A percentile compares a stretch with the other conserved stretches of the same genome.
phyloP scores from a whole-genome alignment of 2,888 invertebrate genomes.

The Oithona nana region DNA sequence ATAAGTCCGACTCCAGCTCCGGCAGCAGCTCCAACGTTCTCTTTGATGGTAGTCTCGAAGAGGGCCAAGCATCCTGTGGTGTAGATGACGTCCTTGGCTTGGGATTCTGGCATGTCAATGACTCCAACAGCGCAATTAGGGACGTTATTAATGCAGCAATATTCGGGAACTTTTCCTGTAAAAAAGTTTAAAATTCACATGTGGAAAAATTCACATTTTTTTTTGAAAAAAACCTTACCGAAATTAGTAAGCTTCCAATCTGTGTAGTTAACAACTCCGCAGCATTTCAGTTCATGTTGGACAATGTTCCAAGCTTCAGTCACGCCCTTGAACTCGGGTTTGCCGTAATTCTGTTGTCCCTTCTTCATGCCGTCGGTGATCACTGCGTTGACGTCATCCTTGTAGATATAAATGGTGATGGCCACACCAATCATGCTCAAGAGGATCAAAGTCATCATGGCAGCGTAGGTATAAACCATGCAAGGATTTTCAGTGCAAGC shows the following conservation, averaged over 20 bases:
- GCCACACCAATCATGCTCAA: not conserved
- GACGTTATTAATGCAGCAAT: constrained; percentile 19
- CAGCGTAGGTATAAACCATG: constrained; percentile 11
- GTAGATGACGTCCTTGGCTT: constrained; percentile 17
- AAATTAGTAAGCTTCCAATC: constrained; percentile 20
- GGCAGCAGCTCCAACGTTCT: not conserved
- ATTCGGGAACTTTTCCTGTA: constrained; percentile 21
- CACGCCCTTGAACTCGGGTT: not conserved
- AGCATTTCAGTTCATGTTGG: constrained; percentile 19
- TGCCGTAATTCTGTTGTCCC: constrained; percentile 5
- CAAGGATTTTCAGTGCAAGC: constrained; percentile 11
- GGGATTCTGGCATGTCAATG: constrained; percentile 1
- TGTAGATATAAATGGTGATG: constrained; percentile 3
- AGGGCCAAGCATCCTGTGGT: constrained; percentile 15
- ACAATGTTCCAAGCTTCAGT: constrained; percentile 8
- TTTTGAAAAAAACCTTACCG: no score
- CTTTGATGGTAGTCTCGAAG: not conserved
- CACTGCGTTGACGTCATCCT: constrained; percentile 4
- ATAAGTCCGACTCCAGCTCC: constrained; percentile 5
- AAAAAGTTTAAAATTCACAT: no score
- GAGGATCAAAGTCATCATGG: not conserved
- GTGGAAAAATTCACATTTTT: no score
- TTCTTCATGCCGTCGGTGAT: not conserved
- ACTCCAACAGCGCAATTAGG: constrained; percentile 18
- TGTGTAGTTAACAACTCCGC: constrained; percentile 19